These are phyloP conservation scores for Nomia melanderi DNA, from an alignment of 1,140 invertebrate species.

Conservation along the genomic window DNA sequence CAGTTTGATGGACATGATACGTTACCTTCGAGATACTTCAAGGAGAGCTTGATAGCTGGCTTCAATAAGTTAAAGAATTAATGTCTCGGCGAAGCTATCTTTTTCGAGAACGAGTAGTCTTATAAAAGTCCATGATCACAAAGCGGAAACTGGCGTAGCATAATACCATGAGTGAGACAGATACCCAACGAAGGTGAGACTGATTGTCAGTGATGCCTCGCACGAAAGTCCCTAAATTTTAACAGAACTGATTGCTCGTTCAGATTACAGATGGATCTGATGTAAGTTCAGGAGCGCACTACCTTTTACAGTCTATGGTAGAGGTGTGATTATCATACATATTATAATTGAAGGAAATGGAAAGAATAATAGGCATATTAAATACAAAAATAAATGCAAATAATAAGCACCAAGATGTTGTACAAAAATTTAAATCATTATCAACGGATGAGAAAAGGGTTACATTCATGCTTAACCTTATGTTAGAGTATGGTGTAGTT, in stretches of 20 bases:
- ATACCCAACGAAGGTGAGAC: slow-evolving; percentile 30
- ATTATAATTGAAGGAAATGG: slow-evolving; percentile 33
- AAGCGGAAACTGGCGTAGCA: slow-evolving; percentile 31
- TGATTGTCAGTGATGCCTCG: slow-evolving; percentile 22
- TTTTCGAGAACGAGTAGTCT: slow-evolving; percentile 6
- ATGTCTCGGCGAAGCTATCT: slow-evolving; percentile 4
- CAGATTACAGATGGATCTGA: background rate
- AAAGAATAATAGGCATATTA: background rate
- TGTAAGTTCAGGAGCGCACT: background rate
- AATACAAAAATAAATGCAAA: background rate
- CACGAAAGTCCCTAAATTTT: slow-evolving; percentile 7
- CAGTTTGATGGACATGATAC: background rate
- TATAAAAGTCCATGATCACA: slow-evolving; percentile 18
- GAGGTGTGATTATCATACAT: too few relatives aligned
- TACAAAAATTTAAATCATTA: slow-evolving; percentile 9
- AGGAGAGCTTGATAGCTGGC: background rate
- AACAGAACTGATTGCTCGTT: background rate
- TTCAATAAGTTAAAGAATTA: slow-evolving; percentile 5
- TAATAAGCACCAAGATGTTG: background rate
- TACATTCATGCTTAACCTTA: slow-evolving; percentile 36
- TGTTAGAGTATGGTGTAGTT: slow-evolving; percentile 46
- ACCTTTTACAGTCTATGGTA: too few relatives aligned
- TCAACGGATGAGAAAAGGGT: slow-evolving; percentile 46
- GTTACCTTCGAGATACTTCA: background rate
- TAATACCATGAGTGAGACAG: slow-evolving; percentile 37